Percentiles rank a stretch among this genome's conserved stretches.
Conservation (phyloP, 2,888 invertebrate species). For the Ennomos quercinarius region DNA sequence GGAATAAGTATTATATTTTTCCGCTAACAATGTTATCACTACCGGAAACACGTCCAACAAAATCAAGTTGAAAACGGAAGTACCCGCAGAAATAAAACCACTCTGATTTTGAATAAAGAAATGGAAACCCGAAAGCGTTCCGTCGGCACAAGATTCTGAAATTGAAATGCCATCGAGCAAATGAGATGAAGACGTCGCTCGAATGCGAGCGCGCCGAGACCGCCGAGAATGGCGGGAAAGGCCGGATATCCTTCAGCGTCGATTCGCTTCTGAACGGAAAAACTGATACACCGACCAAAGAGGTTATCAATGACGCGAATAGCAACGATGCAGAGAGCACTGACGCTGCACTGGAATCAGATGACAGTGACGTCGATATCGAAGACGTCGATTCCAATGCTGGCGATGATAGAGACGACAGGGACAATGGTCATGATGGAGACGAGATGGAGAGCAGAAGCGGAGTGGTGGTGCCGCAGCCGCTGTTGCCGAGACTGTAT, state of each 20-base stretch:
- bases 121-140: conserved; percentile 38
- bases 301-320: conserved; percentile 59
- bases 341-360: conserved; percentile 67
- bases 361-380: conserved; percentile 82
- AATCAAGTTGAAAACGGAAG: conserved; percentile 20
- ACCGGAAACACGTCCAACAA: conserved; percentile 2
- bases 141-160: conserved; percentile 38
- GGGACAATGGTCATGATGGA: conserved; percentile 74
- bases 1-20: neutral
- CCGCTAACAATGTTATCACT: conserved; percentile 8
- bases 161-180: conserved; percentile 71
- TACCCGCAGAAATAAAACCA: conserved; percentile 2
- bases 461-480: conserved; percentile 88
- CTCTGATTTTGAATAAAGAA: conserved; percentile 13
- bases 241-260: conserved; percentile 91
- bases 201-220: conserved; percentile 81
- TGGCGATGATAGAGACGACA: conserved; percentile 73
- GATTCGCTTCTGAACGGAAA: conserved; percentile 86
- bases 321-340: conserved; percentile 77
- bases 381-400: conserved; percentile 77
- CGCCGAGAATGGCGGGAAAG: conserved; percentile 83
- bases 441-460: conserved; percentile 76
- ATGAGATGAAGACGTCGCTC: conserved; percentile 84
- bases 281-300: conserved; percentile 61
- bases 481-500: conserved; percentile 86